phyloP scores from a whole-genome alignment of 2,797 vertebrate species.

The Falco naumanni region DNA sequence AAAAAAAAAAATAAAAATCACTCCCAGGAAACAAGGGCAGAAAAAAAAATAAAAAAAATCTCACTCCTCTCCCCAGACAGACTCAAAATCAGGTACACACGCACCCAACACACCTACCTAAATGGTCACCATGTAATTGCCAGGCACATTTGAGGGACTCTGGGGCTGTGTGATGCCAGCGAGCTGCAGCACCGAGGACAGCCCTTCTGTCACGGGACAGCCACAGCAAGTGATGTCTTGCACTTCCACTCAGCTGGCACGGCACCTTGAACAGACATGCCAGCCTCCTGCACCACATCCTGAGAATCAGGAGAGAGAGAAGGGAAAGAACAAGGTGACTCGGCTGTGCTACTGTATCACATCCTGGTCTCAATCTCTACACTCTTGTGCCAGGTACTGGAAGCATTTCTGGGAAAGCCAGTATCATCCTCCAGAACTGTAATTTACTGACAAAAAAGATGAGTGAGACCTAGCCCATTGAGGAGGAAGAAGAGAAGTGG shows the following conservation, averaged over 20 bases:
- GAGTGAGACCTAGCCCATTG: not conserved
- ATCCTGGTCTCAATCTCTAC: rapidly evolving
- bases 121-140: conserved; percentile 75
- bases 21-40: not conserved
- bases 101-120: conserved; percentile 67
- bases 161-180: conserved; percentile 36
- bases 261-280: conserved; percentile 5
- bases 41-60: not conserved
- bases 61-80: not conserved
- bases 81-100: not conserved
- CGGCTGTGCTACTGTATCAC: rapidly evolving
- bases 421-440: rapidly evolving
- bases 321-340: not conserved
- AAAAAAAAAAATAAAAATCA: not conserved
- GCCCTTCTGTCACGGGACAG: not conserved
- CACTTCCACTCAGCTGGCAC: not conserved
- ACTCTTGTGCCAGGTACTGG: not conserved
- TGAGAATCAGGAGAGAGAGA: not conserved
- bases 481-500: not conserved
- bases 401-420: not conserved
- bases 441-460: not conserved
- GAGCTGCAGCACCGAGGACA: not conserved
- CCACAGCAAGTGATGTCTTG: not conserved
- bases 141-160: conserved; percentile 66
- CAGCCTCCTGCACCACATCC: conserved; percentile 75